Base-by-base conservation (phyloP, 2,113 vertebrate species). In the Uria lomvia region DNA sequence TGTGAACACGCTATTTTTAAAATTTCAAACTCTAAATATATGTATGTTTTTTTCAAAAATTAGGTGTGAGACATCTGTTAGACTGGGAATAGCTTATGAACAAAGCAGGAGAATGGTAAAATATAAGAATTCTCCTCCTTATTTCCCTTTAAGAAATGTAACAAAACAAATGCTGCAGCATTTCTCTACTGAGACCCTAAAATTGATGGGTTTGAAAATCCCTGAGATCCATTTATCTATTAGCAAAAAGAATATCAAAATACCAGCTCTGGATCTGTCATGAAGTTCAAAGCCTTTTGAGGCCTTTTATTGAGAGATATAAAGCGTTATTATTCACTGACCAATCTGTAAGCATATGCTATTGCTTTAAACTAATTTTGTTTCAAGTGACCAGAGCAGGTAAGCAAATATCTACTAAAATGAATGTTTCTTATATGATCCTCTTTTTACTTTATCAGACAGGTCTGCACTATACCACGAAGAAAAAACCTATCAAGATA, bases 341-440 rank as follows among this genome's bases (percentile, higher is more conserved):
- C 26, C 42, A 84, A 84, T 94, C 81, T 91, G 45, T 17, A 91
- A 89, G 76, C 42, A 63, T 59, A 62, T 43, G 42, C 2, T 80
- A 65, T 59, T 80, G 47, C 68, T 97, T 91, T 88, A 80, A 83
- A 75, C 6, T 65, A 21, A 72, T 92, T 96, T 88, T 76, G 62
- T 86, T 86, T 84, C 40, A 66, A 88, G 49, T 89, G 43, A 74
- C 38, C 8, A 5, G 32, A 92, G 17, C 27, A 92, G 26, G 43
- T 91, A 89, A 73, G 50, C 15, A 38, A 78, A 63, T 47, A 42
- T 74, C 59, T 77, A 45, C 38, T 45, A 74, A 80, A 90, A 86
- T 50, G 8, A 86, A 50, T 74, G 19, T 50, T 83, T 82, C 47
- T 58, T 10, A 83, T 73, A 49, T 2, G 2, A 62, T 4, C 4